Evolutionary conservation across 2,888 invertebrate species (phyloP), one percentile per base, ranked within the genome.

Genomic region (Dolomedes plantarius): DNA sequence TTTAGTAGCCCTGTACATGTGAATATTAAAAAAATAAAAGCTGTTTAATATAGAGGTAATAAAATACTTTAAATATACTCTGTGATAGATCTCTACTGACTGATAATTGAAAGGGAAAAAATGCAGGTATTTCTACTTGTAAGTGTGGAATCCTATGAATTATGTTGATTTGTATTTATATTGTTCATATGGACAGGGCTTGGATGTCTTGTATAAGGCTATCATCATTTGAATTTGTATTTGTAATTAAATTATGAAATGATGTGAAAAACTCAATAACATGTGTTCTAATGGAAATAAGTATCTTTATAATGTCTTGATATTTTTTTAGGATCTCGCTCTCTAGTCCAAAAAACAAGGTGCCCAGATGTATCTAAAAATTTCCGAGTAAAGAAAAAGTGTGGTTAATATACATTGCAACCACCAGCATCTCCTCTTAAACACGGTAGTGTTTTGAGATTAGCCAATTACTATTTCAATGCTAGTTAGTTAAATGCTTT

Each of bases 311-410:
- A 23, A 16, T 56, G 56, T 56, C 19, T 56, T 56, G 46, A 56
- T 56, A 23, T 56, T 56, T 56, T 31, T 32, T 41, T 65, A 71
- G n/a, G 71, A 19, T 65, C 71, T 72, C 65, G 56, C 62, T 68
- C 62, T 75, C 75, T 82, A 82, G 82, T 83, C 76, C 83, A 72
- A 65, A 56, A 56, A 76, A 72, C 76, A 67, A 76, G 50, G 83
- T 83, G 83, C 83, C 83, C 83, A 83, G 83, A 82, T 71, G 68
- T 64, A 36, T 46, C 13, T 41, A 39, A 41, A n/a, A 46, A 29
- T 76, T 76, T 9, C 5, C 31, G 28, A 62, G 6, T 69, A 23
- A 31, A 23, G 9, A 39, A 69, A 41, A 23, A 28, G 13, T 39
- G 23, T 68, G 16, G 32, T 32, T 19, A 32, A n/a, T 32, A n/a